phyloP scores from a whole-genome alignment of 1,140 invertebrate species.

The Pogonus chalceus region DNA sequence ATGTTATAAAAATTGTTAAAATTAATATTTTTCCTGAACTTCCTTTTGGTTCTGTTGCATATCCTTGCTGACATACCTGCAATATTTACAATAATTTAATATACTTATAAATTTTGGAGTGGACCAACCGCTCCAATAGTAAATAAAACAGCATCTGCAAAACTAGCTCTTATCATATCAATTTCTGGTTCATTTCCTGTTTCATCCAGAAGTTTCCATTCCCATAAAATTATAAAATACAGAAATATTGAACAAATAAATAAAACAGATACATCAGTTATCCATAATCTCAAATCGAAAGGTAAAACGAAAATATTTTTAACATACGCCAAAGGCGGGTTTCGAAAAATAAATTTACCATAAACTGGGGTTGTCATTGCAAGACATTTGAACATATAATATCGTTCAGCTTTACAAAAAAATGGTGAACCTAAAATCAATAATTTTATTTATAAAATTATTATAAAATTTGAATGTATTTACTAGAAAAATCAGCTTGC shows the following conservation, averaged over 20 bases:
- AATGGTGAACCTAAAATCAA: slow-evolving; percentile 41
- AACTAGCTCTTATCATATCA: background rate
- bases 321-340: slow-evolving; percentile 50
- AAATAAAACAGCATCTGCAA: background rate
- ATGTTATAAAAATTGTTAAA: slow-evolving; percentile 35
- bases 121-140: slow-evolving; percentile 18
- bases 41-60: slow-evolving; percentile 38
- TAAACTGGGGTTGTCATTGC: slow-evolving; percentile 42
- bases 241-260: slow-evolving; percentile 13
- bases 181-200: background rate
- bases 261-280: slow-evolving; percentile 34
- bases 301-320: slow-evolving; percentile 51
- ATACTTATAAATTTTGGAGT: slow-evolving; percentile 38
- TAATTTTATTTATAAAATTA: too few species aligned
- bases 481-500: too few species aligned
- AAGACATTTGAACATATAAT: slow-evolving; percentile 44
- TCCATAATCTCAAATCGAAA: slow-evolving; percentile 46
- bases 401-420: slow-evolving; percentile 42
- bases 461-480: too few species aligned
- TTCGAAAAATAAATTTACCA: slow-evolving; percentile 47
- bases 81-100: slow-evolving; percentile 35
- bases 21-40: slow-evolving; percentile 38
- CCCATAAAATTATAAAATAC: slow-evolving; percentile 17
- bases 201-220: slow-evolving; percentile 9
- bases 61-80: slow-evolving; percentile 42